Evolutionary conservation across 2,113 vertebrate species (phyloP).

Genomic region (Numenius arquata): DNA sequence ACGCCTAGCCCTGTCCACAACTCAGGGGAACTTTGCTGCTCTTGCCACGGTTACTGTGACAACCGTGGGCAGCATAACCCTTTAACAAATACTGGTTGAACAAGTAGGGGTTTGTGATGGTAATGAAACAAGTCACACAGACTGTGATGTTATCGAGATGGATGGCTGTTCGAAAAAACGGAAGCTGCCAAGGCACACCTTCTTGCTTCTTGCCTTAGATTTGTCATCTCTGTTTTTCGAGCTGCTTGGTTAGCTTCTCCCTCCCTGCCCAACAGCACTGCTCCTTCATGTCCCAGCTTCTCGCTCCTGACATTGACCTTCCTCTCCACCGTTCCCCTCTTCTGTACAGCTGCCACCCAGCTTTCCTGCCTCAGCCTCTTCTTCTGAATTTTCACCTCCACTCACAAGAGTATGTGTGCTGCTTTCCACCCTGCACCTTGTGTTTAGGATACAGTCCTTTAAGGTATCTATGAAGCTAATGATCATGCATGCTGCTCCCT

Average conservation of each 20-base stretch:
- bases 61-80: neutral
- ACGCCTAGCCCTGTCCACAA: neutral
- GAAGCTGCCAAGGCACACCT: neutral
- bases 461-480: neutral
- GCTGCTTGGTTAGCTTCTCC: neutral
- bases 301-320: neutral
- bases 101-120: neutral
- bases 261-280: neutral
- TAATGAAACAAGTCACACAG: neutral
- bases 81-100: neutral
- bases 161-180: neutral
- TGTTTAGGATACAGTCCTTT: neutral
- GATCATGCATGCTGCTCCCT: neutral
- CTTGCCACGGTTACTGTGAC: conserved; percentile 6
- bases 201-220: neutral
- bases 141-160: neutral
- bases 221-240: neutral
- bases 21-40: neutral
- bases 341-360: neutral
- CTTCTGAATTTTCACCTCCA: neutral
- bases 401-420: neutral
- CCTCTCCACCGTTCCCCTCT: neutral
- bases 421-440: neutral
- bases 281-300: neutral
- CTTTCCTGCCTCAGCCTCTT: neutral